Percentiles rank a stretch among this genome's conserved stretches.
Conservation (phyloP, 2,888 invertebrate species). For the Tortrix viridana region DNA sequence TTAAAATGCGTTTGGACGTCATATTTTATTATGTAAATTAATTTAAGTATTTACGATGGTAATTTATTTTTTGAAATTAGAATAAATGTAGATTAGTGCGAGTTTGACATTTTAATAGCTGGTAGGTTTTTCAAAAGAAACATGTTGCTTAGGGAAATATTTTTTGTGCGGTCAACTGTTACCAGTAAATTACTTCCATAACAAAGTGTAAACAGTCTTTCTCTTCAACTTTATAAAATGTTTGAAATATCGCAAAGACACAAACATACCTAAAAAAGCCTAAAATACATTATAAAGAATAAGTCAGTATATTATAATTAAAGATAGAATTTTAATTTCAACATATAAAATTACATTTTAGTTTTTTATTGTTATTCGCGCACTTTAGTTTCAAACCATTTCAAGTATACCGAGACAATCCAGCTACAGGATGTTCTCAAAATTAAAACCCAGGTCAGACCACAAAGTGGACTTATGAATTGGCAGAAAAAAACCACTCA, state of each 20-base stretch:
- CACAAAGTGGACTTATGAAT: slow-evolving; percentile 17
- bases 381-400: neutral
- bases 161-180: too few species aligned
- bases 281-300: too few species aligned
- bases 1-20: slow-evolving; percentile 26
- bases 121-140: neutral
- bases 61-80: slow-evolving; percentile 16
- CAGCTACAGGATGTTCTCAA: slow-evolving; percentile 5
- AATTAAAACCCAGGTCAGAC: slow-evolving; percentile 14
- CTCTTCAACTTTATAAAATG: too few species aligned
- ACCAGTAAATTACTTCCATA: too few species aligned
- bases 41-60: slow-evolving; percentile 25
- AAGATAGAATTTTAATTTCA: too few species aligned
- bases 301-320: too few species aligned
- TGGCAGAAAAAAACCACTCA: slow-evolving; percentile 21
- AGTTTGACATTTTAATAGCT: slow-evolving; percentile 1
- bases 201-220: too few species aligned
- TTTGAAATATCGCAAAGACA: too few species aligned
- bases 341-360: too few species aligned
- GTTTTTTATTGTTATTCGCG: too few species aligned
- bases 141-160: too few species aligned
- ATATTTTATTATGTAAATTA: slow-evolving; percentile 30
- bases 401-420: neutral
- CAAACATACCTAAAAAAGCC: too few species aligned
- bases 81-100: neutral